Evolutionary conservation across 2,113 vertebrate species (phyloP).

Genomic region (Elanus axillaris): DNA sequence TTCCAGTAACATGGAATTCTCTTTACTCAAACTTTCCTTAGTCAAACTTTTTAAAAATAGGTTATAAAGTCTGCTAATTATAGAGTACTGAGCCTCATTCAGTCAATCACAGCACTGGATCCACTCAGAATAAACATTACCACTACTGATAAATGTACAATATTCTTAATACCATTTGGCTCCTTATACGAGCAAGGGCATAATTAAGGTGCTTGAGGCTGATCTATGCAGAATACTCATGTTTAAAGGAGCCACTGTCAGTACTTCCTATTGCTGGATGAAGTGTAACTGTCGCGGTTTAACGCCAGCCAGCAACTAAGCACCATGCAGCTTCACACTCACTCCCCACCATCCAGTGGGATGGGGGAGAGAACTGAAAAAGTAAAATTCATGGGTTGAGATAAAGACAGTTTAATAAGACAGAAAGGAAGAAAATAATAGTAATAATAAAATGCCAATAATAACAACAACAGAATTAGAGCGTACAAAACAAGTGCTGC

Average conservation of each 20-base stretch:
- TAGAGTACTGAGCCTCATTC: slow-evolving; percentile 51
- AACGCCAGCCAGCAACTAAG: no score
- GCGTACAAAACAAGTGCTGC: no score
- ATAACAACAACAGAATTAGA: no score
- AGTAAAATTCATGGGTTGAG: no score
- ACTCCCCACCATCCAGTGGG: no score
- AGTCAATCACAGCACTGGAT: slow-evolving; percentile 31
- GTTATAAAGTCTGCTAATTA: slow-evolving; percentile 47
- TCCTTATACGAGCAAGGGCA: not conserved
- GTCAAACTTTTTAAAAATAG: slow-evolving; percentile 52
- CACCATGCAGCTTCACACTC: no score
- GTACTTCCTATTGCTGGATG: slow-evolving; percentile 41
- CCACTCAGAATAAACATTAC: slow-evolving; percentile 30
- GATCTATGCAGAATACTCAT: slow-evolving; percentile 29
- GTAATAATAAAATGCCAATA: no score
- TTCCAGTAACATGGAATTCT: slow-evolving; percentile 51
- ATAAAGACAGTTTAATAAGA: no score
- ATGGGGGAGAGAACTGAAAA: no score
- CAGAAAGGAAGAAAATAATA: no score
- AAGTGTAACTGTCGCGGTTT: not conserved
- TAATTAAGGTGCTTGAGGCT: slow-evolving; percentile 30
- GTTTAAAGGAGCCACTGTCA: slow-evolving; percentile 36
- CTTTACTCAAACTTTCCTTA: slow-evolving; percentile 33
- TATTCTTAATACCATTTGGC: slow-evolving; percentile 27
- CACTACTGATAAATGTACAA: not conserved